A percentile compares a stretch with the other conserved stretches of the same genome.
Conservation (phyloP, 2,797 vertebrate species). For the Falco cherrug region DNA sequence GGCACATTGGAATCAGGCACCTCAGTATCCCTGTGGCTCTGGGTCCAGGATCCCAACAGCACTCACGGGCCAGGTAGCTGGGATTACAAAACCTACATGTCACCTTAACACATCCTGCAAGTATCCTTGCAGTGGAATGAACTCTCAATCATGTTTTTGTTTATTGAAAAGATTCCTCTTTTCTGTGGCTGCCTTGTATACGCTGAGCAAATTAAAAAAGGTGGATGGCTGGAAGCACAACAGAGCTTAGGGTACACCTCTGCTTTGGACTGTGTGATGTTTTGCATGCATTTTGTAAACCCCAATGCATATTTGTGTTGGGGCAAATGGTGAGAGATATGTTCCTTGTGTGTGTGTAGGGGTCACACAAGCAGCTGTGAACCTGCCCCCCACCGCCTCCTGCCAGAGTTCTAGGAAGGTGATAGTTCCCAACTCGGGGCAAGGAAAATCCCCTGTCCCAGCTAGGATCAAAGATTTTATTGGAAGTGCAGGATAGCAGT, state of each 20-base stretch:
- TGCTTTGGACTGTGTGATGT: not conserved
- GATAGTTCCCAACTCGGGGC: not conserved
- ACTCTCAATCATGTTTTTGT: not conserved
- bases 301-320: fast-evolving
- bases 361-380: not conserved
- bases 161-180: not conserved
- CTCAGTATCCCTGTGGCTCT: not conserved
- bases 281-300: not conserved
- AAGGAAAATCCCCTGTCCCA: not conserved
- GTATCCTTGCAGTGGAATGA: not conserved
- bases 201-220: not conserved
- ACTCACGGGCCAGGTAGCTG: fast-evolving
- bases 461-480: not conserved
- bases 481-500: not conserved
- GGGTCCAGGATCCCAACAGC: not conserved
- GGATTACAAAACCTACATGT: not conserved
- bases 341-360: not conserved
- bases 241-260: not conserved
- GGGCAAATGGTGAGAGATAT: not conserved
- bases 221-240: not conserved
- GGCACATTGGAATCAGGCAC: not conserved
- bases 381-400: not conserved
- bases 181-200: not conserved
- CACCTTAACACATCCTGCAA: not conserved
- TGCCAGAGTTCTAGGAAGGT: not conserved